Evolutionary conservation across 2,888 invertebrate genomes (phyloP).

Genomic region (Coecobrya sp.): DNA sequence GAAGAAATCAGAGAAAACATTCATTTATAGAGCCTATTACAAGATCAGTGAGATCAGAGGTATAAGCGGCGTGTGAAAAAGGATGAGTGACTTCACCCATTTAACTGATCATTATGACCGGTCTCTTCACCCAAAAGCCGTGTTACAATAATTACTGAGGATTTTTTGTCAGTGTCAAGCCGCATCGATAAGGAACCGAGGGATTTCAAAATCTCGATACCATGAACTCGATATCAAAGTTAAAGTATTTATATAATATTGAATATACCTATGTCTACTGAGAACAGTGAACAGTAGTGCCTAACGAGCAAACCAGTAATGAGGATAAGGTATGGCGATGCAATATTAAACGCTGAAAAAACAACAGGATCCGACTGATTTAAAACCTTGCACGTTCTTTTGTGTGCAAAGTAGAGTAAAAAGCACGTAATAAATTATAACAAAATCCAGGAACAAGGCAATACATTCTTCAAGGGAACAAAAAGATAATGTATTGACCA

Average conservation of each 20-base stretch:
- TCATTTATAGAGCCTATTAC: neutral
- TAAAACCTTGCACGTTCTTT: constrained; percentile 58
- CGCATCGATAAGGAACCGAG: neutral
- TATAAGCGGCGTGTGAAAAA: neutral
- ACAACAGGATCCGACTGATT: constrained; percentile 73
- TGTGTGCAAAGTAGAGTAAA: constrained; percentile 23
- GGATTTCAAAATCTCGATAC: neutral
- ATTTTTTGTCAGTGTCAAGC: constrained; percentile 30
- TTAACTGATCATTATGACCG: constrained; percentile 32
- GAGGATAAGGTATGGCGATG: constrained; percentile 42
- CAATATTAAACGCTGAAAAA: constrained; percentile 10
- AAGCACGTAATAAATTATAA: constrained; percentile 67
- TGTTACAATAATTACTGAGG: constrained; percentile 18
- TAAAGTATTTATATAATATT: neutral
- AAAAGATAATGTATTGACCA: constrained; percentile 53
- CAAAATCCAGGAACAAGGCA: constrained; percentile 60
- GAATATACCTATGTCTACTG: neutral
- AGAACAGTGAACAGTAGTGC: neutral
- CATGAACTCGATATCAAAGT: neutral
- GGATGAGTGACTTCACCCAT: constrained; percentile 35
- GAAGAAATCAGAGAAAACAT: constrained; percentile 13
- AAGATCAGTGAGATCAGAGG: neutral
- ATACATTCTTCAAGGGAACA: neutral
- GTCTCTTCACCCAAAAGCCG: constrained; percentile 12
- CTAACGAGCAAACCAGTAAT: constrained; percentile 31